Evolutionary conservation across 2,797 vertebrate genomes (phyloP), one percentile per base, ranked within the genome.

Genomic region (Loris lydekkerianus): DNA sequence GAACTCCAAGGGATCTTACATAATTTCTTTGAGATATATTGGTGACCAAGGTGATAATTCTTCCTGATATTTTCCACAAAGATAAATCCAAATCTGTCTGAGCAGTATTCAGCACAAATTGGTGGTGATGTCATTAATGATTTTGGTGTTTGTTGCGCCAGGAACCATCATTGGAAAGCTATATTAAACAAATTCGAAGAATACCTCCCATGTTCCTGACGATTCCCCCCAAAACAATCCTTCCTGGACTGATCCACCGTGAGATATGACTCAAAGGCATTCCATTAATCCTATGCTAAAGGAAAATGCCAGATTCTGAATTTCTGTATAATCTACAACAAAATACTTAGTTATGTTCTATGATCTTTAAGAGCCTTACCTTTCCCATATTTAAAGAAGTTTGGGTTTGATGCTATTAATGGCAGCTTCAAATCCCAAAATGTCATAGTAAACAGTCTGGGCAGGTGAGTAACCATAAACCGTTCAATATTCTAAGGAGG

Each of bases 371-470:
- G 46, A 31, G 10, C 43, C 56, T 86, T 43, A 43, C 2, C 29
- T 83, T 72, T 82, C 10, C 27, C 23, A 2, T 81, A 20, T 90
- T 91, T 86, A 86, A 80, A 53, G 58, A 80, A 70, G 27, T 77
- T 96, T 91, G 25, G 13, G 23, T 82, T 82, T 83, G 18, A 18
- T 73, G 18, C 49, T 94, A 69, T 15, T 73, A 85, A 87, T 73
- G 15, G 7, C 72, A 85, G 63, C 69, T 92, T 93, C 70, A 94
- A 18, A 72, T 80, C 72, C 29, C 27, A 67, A 70, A 21, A 2
- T 86, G 76, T 63, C 46, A 34, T 70, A 85, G 2, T 88, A 37
- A 61, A 34, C 83, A 65, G 58, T 94, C 27, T 43, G 60, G 15
- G 17, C 61, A n/a, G 23, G 10, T 14, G 10, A 73, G 40, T 65